phyloP scores from a whole-genome alignment of 2,113 vertebrate species.

The Dromaius novaehollandiae region DNA sequence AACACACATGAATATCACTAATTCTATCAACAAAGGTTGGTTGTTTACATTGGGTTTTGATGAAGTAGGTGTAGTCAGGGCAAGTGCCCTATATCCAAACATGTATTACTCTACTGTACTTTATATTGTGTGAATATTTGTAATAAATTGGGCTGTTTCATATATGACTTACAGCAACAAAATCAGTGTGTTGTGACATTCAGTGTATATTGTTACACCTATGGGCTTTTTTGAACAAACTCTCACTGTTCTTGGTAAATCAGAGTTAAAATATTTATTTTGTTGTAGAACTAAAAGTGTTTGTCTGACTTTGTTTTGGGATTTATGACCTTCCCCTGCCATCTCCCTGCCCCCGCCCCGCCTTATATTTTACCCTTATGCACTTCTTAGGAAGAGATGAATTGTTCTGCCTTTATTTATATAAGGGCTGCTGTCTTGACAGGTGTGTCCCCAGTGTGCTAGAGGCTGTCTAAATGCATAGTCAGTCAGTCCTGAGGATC shows the following conservation, averaged over 20 bases:
- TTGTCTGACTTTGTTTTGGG: background rate
- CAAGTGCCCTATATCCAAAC: background rate
- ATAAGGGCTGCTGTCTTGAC: rapidly evolving
- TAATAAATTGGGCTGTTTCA: background rate
- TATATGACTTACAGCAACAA: background rate
- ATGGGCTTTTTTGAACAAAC: background rate
- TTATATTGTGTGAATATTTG: background rate
- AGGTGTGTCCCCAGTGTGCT: rapidly evolving
- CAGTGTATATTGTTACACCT: background rate
- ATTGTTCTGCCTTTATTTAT: background rate
- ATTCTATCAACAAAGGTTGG: background rate
- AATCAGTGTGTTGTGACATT: background rate
- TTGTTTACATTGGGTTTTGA: background rate
- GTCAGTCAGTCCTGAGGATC: background rate
- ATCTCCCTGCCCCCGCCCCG: no score
- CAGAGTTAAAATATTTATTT: constrained; percentile 42
- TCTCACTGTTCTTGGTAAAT: background rate
- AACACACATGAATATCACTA: rapidly evolving
- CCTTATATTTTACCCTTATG: background rate
- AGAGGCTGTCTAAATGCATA: background rate
- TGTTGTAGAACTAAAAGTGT: background rate
- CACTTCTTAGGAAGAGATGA: background rate
- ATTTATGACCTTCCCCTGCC: background rate
- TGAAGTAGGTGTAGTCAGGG: background rate
- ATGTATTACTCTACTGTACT: background rate